Conservation (phyloP, 2,113 vertebrate species). For the Vulpes ferrilata region DNA sequence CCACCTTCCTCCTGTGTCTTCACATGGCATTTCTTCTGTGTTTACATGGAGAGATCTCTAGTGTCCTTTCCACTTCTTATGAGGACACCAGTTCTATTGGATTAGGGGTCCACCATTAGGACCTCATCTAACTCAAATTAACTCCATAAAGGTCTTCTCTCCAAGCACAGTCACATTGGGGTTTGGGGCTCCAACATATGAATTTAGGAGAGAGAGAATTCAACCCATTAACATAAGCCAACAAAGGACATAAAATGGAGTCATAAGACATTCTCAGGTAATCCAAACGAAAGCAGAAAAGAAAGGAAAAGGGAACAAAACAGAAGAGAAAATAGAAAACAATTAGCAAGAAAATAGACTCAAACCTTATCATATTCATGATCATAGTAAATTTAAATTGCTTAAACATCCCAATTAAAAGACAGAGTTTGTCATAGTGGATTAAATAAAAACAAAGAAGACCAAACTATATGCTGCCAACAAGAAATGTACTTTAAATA, state of each 20-base stretch:
- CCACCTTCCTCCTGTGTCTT: background rate
- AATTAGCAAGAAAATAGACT: background rate
- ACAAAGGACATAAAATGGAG: background rate
- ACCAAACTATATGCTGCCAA: background rate
- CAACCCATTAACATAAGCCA: background rate
- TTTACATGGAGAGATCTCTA: background rate
- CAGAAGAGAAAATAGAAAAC: background rate
- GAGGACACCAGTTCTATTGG: background rate
- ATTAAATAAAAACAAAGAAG: background rate
- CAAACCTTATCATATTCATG: background rate
- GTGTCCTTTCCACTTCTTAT: background rate
- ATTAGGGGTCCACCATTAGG: background rate
- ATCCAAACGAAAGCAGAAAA: background rate
- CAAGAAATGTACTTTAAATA: background rate
- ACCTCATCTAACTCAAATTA: background rate
- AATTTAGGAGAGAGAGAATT: background rate
- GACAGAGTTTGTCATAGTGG: background rate
- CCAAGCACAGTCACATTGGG: background rate
- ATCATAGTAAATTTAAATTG: background rate
- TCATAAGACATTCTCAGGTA: background rate
- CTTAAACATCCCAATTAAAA: background rate
- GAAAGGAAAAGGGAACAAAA: background rate
- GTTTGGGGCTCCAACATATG: background rate
- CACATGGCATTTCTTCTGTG: background rate
- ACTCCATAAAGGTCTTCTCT: background rate